phyloP scores from a whole-genome alignment of 2,888 invertebrate genomes.

The Euclidia mi region DNA sequence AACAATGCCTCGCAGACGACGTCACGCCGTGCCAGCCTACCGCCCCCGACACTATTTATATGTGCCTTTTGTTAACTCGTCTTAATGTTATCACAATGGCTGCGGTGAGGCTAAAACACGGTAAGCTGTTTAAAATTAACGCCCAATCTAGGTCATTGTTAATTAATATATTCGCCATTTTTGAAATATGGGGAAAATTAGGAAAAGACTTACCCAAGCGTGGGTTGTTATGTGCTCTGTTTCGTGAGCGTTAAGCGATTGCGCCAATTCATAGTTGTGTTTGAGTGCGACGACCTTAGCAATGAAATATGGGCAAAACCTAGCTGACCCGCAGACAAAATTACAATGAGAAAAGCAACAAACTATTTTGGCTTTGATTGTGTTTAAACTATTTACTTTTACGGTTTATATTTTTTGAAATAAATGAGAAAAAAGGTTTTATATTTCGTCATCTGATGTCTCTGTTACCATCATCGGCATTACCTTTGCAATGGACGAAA shows the following conservation, averaged over 20 bases:
- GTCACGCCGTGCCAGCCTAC: constrained; percentile 37
- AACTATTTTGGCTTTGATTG: too few relatives aligned
- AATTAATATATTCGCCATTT: constrained; percentile 10
- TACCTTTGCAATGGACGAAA: too few relatives aligned
- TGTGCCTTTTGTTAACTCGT: constrained; percentile 74
- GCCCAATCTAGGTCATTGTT: constrained; percentile 31
- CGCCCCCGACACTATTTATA: constrained; percentile 33
- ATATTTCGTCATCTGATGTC: too few relatives aligned
- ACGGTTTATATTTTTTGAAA: too few relatives aligned
- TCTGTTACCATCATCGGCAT: too few relatives aligned
- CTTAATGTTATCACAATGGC: constrained; percentile 67
- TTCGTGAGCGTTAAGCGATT: neutral
- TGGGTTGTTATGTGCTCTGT: constrained; percentile 2
- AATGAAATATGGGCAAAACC: too few relatives aligned
- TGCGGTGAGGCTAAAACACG: constrained; percentile 18
- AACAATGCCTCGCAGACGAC: constrained; percentile 75
- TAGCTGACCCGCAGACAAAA: too few relatives aligned
- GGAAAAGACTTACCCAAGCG: neutral
- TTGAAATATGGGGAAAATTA: neutral
- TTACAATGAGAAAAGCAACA: too few relatives aligned
- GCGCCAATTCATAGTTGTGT: too few relatives aligned
- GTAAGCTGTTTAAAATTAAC: constrained; percentile 30
- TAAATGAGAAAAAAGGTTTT: too few relatives aligned
- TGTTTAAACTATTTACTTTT: too few relatives aligned
- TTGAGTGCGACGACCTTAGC: too few relatives aligned